Evolutionary conservation across 2,113 vertebrate genomes (phyloP).

Genomic region (Aythya baeri): DNA sequence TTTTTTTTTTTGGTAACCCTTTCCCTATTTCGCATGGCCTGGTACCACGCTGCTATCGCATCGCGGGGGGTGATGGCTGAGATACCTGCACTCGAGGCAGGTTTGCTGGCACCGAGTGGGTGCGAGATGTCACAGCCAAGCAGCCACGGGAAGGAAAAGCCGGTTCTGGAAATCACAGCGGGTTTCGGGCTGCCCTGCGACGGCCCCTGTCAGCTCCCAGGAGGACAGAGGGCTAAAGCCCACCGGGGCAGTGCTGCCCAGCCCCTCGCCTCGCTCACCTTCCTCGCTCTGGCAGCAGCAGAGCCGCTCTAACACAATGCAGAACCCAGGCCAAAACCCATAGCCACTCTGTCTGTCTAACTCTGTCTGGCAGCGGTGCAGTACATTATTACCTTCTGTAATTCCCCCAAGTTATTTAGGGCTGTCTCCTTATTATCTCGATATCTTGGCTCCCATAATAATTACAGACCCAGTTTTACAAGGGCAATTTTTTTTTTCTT

Average conservation of each 20-base stretch:
- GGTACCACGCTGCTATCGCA: neutral
- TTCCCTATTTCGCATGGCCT: neutral
- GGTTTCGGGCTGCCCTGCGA: neutral
- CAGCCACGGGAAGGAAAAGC: neutral
- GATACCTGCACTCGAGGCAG: neutral
- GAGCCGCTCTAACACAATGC: slow-evolving; percentile 45
- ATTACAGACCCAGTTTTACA: slow-evolving; percentile 75
- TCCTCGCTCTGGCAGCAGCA: neutral
- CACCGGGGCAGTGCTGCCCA: neutral
- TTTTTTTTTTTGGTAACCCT: neutral
- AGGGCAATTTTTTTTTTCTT: slow-evolving; percentile 54
- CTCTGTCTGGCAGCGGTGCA: slow-evolving; percentile 55
- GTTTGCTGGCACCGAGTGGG: neutral
- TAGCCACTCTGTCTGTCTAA: slow-evolving; percentile 68
- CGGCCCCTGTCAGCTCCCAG: neutral
- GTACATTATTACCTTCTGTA: slow-evolving; percentile 72
- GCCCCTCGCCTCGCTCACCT: neutral
- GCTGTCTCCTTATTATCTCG: slow-evolving; percentile 73
- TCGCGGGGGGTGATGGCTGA: neutral
- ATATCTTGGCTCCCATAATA: slow-evolving; percentile 73
- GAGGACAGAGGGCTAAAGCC: neutral
- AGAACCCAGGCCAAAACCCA: slow-evolving; percentile 66
- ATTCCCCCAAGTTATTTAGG: slow-evolving; percentile 73
- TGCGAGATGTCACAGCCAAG: neutral
- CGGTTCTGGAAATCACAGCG: accelerated